Evolutionary conservation across 1,140 invertebrate species (phyloP).

Genomic region (Armadillidium nasatum): DNA sequence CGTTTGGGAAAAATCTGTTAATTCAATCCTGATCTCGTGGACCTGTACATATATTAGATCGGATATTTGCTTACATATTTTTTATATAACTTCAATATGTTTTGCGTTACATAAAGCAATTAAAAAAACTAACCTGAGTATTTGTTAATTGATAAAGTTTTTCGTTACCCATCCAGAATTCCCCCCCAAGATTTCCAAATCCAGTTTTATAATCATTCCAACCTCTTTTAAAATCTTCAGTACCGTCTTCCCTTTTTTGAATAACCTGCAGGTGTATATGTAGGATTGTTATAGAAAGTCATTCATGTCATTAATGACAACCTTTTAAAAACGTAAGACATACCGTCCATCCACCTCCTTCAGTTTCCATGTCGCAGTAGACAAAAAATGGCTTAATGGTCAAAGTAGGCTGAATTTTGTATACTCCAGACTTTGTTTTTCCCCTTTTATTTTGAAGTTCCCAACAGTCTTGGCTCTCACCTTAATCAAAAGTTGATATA

Average conservation of each 20-base stretch:
- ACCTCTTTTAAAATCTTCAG: conserved; percentile 59
- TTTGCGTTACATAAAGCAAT: conserved; percentile 14
- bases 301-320: not conserved
- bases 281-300: not conserved
- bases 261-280: conserved; percentile 49
- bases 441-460: conserved; percentile 44
- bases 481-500: not conserved
- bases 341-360: conserved; percentile 60
- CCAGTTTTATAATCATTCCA: conserved; percentile 64
- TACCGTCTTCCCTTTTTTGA: conserved; percentile 59
- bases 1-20: conserved; percentile 57
- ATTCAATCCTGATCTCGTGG: conserved; percentile 60
- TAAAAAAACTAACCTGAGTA: conserved; percentile 48
- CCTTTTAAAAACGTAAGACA: conserved; percentile 23
- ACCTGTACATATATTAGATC: conserved; percentile 45
- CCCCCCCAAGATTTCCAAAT: conserved; percentile 61
- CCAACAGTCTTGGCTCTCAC: conserved; percentile 46
- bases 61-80: not conserved
- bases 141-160: conserved; percentile 58
- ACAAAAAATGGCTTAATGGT: conserved; percentile 56
- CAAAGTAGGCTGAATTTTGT: conserved; percentile 47
- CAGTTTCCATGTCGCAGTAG: conserved; percentile 57
- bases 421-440: conserved; percentile 49
- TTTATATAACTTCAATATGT: not conserved
- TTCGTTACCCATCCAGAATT: conserved; percentile 62